Conservation (phyloP, 2,888 invertebrate species). For the Euphydryas editha region DNA sequence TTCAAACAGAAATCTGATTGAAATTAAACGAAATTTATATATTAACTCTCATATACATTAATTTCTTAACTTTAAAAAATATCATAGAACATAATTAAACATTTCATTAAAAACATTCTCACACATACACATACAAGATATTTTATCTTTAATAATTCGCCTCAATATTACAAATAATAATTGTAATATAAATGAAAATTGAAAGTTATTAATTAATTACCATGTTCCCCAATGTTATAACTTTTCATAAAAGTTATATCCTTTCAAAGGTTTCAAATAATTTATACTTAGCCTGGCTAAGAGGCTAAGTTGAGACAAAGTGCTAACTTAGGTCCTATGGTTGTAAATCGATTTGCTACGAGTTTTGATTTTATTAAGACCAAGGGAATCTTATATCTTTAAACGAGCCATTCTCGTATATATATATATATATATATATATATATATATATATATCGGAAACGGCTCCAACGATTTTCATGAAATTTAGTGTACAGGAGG, state of each 20-base stretch:
- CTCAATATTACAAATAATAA: too few relatives aligned
- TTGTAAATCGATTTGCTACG: slow-evolving; percentile 32
- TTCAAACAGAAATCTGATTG: not conserved
- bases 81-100: too few relatives aligned
- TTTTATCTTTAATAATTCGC: too few relatives aligned
- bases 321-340: slow-evolving; percentile 33
- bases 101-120: too few relatives aligned
- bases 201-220: not conserved
- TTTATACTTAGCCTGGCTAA: slow-evolving; percentile 25
- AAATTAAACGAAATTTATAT: not conserved
- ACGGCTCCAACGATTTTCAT: too few relatives aligned
- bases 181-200: not conserved
- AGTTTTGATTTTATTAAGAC: slow-evolving; percentile 34
- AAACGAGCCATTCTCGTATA: too few relatives aligned
- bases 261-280: slow-evolving; percentile 26
- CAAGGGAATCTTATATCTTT: slow-evolving; percentile 24
- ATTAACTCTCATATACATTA: too few relatives aligned
- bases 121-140: too few relatives aligned
- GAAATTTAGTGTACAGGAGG: too few relatives aligned
- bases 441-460: too few relatives aligned
- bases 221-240: not conserved
- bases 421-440: too few relatives aligned
- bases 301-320: slow-evolving; percentile 33
- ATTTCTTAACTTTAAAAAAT: too few relatives aligned
- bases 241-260: slow-evolving; percentile 16